Evolutionary conservation across 2,113 vertebrate species (phyloP), one percentile per base, ranked within the genome.

Genomic region (Enhydra lutris): DNA sequence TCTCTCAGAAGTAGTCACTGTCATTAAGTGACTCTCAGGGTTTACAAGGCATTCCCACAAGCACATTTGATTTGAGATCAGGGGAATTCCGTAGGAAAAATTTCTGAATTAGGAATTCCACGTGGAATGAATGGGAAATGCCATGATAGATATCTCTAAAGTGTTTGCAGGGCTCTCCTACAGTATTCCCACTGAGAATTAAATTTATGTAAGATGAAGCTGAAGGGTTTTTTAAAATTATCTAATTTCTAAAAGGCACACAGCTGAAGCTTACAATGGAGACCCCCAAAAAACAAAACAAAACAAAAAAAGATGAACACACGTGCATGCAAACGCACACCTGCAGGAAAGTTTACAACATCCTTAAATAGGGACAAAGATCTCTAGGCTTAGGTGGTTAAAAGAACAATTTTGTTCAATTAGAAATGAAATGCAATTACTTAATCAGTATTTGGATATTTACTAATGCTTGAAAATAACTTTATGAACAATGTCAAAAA

Each of bases 221-320:
- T 95, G 34, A 63, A 29, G 3, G 83, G 31, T 74, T 98, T 98
- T 98, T 73, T 50, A 45, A 98, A 95, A 98, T 92, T 89, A 95
- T 97, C 79, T 98, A 50, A 96, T 94, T 89, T 92, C 69, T 90
- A 47, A 89, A 14, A 67, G 61, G 2, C 42, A 63, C 2, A 24
- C 24, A 96, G 67, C 20, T 81, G 3, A 69, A 13, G 13, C 83
- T 98, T 98, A 81, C 47, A 86, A 24, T 1, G 52, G 50, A 65
- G 24, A 95, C 15, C 20, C 89, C 31, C 5, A 42, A 42, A 74
- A 89, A 94, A 17, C 52, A 55, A 55, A 55, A 55, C 52, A 55
- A 55, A 95, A 83, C 31, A 29, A n/a, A 34, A 18, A n/a, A 36
- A 42, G 34, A 26, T n/a, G 95, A 69, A 76, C 45, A 74, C 39